A percentile compares a stretch with the other conserved stretches of the same genome.
phyloP scores from a whole-genome alignment of 2,888 invertebrate species.

The Cataglyphis livida region DNA sequence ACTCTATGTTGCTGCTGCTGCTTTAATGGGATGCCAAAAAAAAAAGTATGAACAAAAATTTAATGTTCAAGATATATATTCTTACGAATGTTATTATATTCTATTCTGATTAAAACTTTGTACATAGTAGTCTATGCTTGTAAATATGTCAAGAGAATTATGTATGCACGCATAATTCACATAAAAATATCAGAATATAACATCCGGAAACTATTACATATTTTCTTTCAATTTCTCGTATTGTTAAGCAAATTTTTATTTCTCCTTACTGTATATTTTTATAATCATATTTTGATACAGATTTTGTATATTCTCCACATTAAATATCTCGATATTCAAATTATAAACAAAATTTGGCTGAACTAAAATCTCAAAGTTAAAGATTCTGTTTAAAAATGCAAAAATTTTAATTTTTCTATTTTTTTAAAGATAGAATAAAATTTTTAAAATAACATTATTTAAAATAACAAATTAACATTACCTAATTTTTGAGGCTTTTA shows the following conservation, averaged over 20 bases:
- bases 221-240: not conserved
- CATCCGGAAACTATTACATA: not conserved
- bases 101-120: slow-evolving; percentile 1
- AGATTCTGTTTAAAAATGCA: not conserved
- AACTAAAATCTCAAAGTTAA: not conserved
- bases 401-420: not conserved
- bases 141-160: slow-evolving; percentile 10
- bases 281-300: not conserved
- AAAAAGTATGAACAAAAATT: slow-evolving; percentile 1
- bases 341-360: not conserved
- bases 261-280: not conserved
- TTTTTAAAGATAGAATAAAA: not conserved
- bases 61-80: slow-evolving; percentile 13
- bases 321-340: not conserved
- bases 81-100: slow-evolving; percentile 8
- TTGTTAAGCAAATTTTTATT: not conserved
- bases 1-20: not conserved
- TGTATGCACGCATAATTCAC: not conserved
- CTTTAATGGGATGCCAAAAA: not conserved
- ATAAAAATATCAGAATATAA: slow-evolving; percentile 1
- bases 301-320: not conserved
- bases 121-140: slow-evolving; percentile 22
- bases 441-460: too few species aligned
- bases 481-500: not conserved
- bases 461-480: too few species aligned